A percentile compares a stretch with the other conserved stretches of the same genome.
These are phyloP conservation scores for Drymodes brunneopygia DNA, from an alignment of 2,113 vertebrate species.

Conservation along the genomic window DNA sequence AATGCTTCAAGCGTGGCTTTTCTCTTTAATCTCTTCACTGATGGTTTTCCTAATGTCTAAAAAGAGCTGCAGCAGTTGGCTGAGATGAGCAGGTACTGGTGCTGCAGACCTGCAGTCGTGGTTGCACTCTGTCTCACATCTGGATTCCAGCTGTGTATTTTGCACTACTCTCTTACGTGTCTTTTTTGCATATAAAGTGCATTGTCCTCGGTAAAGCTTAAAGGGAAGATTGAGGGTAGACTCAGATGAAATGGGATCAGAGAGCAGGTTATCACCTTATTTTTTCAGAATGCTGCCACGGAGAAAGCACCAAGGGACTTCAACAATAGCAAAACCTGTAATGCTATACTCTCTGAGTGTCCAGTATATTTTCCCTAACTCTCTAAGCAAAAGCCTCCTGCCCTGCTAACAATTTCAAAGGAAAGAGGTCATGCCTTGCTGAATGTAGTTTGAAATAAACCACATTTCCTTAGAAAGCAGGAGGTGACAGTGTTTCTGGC, in stretches of 20 bases:
- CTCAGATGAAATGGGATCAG: not conserved
- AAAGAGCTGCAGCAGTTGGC: not conserved
- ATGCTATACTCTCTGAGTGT: not conserved
- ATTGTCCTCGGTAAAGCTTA: not conserved
- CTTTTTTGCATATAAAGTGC: not conserved
- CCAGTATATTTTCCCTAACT: not conserved
- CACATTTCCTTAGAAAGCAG: not conserved
- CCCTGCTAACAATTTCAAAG: slow-evolving; percentile 7
- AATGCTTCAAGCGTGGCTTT: not conserved
- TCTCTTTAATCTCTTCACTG: not conserved
- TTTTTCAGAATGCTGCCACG: not conserved
- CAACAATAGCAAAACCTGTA: not conserved
- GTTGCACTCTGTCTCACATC: not conserved
- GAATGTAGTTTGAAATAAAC: not conserved
- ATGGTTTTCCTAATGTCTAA: not conserved
- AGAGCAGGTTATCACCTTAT: not conserved
- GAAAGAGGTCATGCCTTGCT: not conserved
- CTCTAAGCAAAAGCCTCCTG: not conserved
- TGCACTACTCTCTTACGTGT: not conserved
- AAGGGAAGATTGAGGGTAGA: not conserved
- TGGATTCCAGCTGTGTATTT: not conserved
- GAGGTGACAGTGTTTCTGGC: not conserved
- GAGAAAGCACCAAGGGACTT: not conserved
- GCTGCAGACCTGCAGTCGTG: accelerated
- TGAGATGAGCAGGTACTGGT: not conserved